These are phyloP conservation scores for Melanostigma gelatinosum DNA, from an alignment of 2,113 vertebrate species.

Conservation along the genomic window DNA sequence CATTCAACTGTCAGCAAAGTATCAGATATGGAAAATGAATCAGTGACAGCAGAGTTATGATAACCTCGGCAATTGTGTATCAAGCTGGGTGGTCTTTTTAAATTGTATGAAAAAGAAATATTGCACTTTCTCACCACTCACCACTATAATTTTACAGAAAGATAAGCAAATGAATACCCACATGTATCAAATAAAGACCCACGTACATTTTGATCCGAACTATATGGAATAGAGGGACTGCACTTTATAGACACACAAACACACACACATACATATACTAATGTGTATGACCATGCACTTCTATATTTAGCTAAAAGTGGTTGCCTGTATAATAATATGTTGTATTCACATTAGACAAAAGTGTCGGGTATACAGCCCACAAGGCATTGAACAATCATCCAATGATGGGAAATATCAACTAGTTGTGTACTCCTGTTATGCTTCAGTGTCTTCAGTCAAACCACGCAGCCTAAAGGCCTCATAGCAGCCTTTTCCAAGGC, in stretches of 20 bases:
- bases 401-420: slow-evolving; percentile 44
- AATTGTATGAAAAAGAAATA: not conserved
- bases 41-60: not conserved
- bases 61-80: not conserved
- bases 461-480: slow-evolving; percentile 33
- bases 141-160: not conserved
- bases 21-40: slow-evolving; percentile 9
- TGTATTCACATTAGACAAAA: slow-evolving; percentile 9
- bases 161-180: not conserved
- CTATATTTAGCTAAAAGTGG: not conserved
- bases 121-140: no score
- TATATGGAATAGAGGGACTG: not conserved
- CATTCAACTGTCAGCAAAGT: slow-evolving; percentile 12
- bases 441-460: slow-evolving; percentile 44
- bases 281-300: slow-evolving; percentile 1
- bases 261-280: no score
- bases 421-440: slow-evolving; percentile 21
- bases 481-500: slow-evolving; percentile 22
- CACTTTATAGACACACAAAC: not conserved
- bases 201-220: not conserved
- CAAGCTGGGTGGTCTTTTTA: not conserved
- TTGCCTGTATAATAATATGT: slow-evolving; percentile 8
- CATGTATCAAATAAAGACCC: not conserved
- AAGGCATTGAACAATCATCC: slow-evolving; percentile 12
- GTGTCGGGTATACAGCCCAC: not conserved